Base-by-base conservation (phyloP, 2,888 invertebrate species). In the Ormyrus nitidulus region DNA sequence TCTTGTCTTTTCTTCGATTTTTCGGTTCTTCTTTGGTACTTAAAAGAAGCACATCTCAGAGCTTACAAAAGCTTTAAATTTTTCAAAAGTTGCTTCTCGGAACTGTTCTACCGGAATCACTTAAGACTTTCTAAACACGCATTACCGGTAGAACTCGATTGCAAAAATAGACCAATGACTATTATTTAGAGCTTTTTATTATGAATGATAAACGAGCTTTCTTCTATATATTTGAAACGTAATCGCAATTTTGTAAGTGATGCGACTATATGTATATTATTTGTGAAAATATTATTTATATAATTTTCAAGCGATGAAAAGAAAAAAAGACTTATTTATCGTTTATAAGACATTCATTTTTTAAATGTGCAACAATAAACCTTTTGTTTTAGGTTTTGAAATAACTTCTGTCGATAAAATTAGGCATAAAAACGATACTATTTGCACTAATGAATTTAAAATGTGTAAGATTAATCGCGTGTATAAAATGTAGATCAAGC, bases 141-240 rank as follows among this genome's bases (percentile, higher is more conserved):
- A 62, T 54, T 49, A 34, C 56, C 13, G 19, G n/a, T 70, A 54
- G 9, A 53, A 65, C 53, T 59, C 59, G 11, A 64, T 64, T 6
- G 69, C 53, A 56, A 81, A 82, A 86, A 86, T 86, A 88, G 88
- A 89, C 89, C 89, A 89, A 89, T 89, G 88, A 89, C 85, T 89
- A 89, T 88, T 86, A 82, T 88, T 87, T 88, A 88, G 84, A 85
- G 83, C 84, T 78, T 70, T 68, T 61, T 56, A 54, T 11, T 72
- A 77, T 19, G 56, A 71, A 66, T 66, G 13, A 58, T 34, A 46
- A 71, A 66, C 69, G 56, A 69, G 62, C 44, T 79, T 76, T 73
- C 61, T 51, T 69, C 64, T 58, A 13, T 70, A 58, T 74, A 34
- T 79, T 62, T 74, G 19, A 19, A 51, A 58, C 62, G 64, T 64